Conservation (phyloP, 23 tunicate genomes). For the Styela plicata region DNA sequence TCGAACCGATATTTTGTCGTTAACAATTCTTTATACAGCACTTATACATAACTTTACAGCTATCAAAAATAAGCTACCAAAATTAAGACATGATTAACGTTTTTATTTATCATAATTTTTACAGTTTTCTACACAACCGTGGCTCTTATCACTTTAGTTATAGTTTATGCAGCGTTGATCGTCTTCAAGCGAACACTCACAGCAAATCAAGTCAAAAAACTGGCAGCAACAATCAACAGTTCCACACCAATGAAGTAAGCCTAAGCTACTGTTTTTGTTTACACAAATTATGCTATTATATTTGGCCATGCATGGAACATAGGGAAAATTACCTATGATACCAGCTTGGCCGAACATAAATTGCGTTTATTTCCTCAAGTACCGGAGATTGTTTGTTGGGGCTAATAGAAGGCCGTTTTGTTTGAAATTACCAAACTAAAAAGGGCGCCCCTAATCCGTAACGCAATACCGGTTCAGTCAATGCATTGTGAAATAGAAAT, state of each 20-base stretch:
- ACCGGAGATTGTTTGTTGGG: background rate
- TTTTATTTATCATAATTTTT: too few species aligned
- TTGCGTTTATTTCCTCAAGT: too few species aligned
- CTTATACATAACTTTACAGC: too few species aligned
- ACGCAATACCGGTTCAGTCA: background rate
- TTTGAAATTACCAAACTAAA: background rate
- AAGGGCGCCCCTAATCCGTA: background rate
- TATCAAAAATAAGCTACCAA: too few species aligned
- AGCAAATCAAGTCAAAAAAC: background rate
- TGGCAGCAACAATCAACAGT: background rate
- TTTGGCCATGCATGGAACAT: background rate
- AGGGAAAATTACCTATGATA: too few species aligned
- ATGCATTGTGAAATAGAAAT: background rate
- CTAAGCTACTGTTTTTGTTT: background rate
- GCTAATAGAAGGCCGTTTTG: background rate
- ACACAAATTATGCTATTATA: background rate
- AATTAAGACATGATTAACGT: too few species aligned
- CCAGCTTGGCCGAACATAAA: too few species aligned
- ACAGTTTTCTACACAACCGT: constrained; percentile 9
- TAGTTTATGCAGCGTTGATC: background rate
- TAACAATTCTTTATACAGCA: too few species aligned
- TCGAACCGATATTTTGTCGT: too few species aligned
- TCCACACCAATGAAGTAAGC: constrained; percentile 1
- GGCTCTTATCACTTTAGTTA: background rate
- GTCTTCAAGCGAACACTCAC: background rate